Base-by-base conservation (phyloP, 2,888 invertebrate genomes). In the Agrochola lota region DNA sequence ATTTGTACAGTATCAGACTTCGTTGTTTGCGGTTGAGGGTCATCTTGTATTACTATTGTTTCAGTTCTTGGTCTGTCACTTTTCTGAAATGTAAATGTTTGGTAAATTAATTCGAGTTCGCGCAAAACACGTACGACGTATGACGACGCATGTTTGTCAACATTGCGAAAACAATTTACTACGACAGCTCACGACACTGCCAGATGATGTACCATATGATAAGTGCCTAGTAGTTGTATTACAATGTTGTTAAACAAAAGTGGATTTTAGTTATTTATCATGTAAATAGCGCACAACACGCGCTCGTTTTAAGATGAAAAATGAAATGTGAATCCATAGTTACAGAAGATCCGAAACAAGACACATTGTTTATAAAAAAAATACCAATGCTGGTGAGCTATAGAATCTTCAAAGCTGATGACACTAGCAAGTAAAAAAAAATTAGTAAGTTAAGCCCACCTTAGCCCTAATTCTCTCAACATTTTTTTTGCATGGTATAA, bases 401-500 rank as follows among this genome's bases (percentile, higher is more conserved):
- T 3, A 35, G 43, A 7, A 30, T 30, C 8, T 66, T 72, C 9
- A 7, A n/a, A 57, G 7, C 20, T 11, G 1, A 3, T 20, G 40
- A 43, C 2, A 30, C 5, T 9, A 35, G 35, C 9, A 49, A 12
- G 30, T 57, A 46, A 73, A n/a, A 52, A 49, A n/a, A 60, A 46
- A 20, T 1, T 8, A 52, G 26, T 17, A 30, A 62, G 15, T 20
- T 15, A 8, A 43, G n/a, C 76, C 1, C 5, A 88, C 86, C 73
- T 73, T 75, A 67, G 74, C 70, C 17, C 63, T 71, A 71, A 46
- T 63, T 66, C 73, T 82, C 8, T 81, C 78, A 4, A 78, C 71
- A 57, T 74, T 75, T 43, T 81, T 80, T 55, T 87, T 85, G 67
- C 78, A 84, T 0, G 92, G 91, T 30, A 93, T 89, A 30, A 95